Evolutionary conservation across 2,888 invertebrate species (phyloP), one percentile per base, ranked within the genome.

Genomic region (Sphaeridia pumilis): DNA sequence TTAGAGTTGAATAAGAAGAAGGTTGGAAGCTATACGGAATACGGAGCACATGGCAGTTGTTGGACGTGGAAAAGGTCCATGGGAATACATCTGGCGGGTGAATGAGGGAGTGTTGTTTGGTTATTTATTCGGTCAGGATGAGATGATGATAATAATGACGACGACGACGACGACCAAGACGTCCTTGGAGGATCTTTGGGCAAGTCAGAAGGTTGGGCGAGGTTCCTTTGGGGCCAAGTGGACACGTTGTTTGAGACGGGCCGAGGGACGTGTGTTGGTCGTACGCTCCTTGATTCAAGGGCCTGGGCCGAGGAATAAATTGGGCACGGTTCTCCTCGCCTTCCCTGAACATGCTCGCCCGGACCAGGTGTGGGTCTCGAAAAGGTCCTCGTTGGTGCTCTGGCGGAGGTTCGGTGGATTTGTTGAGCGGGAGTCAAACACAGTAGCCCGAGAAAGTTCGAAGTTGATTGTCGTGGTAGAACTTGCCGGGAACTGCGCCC

Each of bases 371-470:
- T 31, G 31, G 31, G 31, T 31, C 14, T 7, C 7, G 43, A 22
- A 22, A 22, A 21, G 17, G 24, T 43, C 43, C n/a, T n/a, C n/a
- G 17, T 22, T 14, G 43, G 14, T 43, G 20, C n/a, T 12, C 7
- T 21, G 43, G 43, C n/a, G 34, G n/a, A 14, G 34, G n/a, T 10
- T 14, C 34, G n/a, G 4, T 20, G 4, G 20, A n/a, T n/a, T n/a
- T n/a, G n/a, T n/a, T n/a, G 31, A 27, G 43, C 34, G 21, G 12
- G 17, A 22, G 49, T 42, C 41, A 44, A 34, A 85, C 76, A 73
- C 89, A 89, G 71, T 87, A 88, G 5, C 86, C 88, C 67, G 85
- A 87, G 73, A 84, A 88, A 2, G 87, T 87, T 69, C 85, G 80
- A 65, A 87, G 82, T 67, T 83, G 82, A 63, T 86, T 83, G 46